Base-by-base conservation (phyloP, 2,113 vertebrate genomes). In the Prunella fulvescens region DNA sequence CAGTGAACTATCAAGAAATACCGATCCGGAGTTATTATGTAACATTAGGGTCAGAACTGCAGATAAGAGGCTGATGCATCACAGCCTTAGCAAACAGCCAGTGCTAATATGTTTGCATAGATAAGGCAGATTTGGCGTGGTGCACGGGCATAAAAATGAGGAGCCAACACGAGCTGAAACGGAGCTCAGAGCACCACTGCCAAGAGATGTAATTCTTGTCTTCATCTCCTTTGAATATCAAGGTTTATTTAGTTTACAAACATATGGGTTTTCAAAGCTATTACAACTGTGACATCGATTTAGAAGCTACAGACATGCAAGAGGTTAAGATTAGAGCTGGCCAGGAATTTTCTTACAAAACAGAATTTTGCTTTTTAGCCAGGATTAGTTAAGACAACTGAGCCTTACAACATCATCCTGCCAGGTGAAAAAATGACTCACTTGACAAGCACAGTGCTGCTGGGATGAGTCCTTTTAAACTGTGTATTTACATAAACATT, bases 151-250 rank as follows among this genome's bases (percentile, higher is more conserved):
- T 83, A 74, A 94, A 94, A 94, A 96, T 6, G 80, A 94, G 91
- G 77, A 95, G 96, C 92, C 96, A 97, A 95, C 91, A 62, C 7
- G 89, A 94, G 95, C 88, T 97, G 95, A 97, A 95, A 91, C 65
- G 53, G 88, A 97, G 95, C 95, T 93, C 69, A 74, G 94, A 93
- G 83, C 94, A 86, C 51, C 92, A 90, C 20, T 97, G 96, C 96
- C 96, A 97, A 97, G 94, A 97, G 95, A 96, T 97, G 96, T 97
- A 97, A 97, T 96, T 95, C 94, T 95, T 97, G 96, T 92, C 92
- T 97, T 94, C 95, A 91, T 96, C 88, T 96, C 94, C 96, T 97
- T 96, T 94, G 96, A 93, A 94, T 95, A 96, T 94, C 95, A 97
- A 96, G 96, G 96, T 97, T 97, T 97, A 81, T 94, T 95, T 94